Conservation (phyloP, 2,797 vertebrate species). For the Odontamblyopus lacepedii region DNA sequence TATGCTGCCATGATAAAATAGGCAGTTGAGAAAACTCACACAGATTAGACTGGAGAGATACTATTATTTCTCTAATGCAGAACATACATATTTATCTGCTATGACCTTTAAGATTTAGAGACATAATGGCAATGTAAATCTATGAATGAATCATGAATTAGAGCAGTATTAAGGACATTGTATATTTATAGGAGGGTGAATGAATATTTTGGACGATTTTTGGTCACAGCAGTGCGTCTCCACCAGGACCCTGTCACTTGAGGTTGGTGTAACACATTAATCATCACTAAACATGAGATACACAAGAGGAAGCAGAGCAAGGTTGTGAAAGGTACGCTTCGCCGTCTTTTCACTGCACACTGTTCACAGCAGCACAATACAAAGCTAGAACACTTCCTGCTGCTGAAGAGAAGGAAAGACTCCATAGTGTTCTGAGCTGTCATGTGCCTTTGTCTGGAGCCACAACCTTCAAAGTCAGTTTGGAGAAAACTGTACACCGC, state of each 20-base stretch:
- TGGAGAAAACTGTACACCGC: neutral
- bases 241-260: conserved; percentile 17
- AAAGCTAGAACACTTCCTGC: neutral
- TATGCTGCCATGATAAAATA: neutral
- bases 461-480: neutral
- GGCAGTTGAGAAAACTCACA: neutral
- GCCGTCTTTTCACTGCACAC: neutral
- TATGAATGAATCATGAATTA: neutral
- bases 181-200: neutral
- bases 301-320: neutral
- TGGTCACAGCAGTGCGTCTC: conserved; percentile 17
- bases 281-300: neutral
- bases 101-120: conserved; percentile 2
- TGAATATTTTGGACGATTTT: neutral
- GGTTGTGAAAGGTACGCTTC: neutral
- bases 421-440: neutral
- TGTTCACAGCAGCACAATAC: neutral
- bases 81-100: conserved; percentile 1
- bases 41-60: neutral
- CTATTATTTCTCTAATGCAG: neutral
- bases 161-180: neutral
- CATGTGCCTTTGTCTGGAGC: neutral
- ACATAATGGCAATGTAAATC: neutral
- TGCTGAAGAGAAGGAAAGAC: neutral
- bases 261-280: neutral